A percentile compares a stretch with the other conserved stretches of the same genome.
Evolutionary conservation across 2,888 invertebrate genomes (phyloP).

Genomic region (Drosophila niveifrons): DNA sequence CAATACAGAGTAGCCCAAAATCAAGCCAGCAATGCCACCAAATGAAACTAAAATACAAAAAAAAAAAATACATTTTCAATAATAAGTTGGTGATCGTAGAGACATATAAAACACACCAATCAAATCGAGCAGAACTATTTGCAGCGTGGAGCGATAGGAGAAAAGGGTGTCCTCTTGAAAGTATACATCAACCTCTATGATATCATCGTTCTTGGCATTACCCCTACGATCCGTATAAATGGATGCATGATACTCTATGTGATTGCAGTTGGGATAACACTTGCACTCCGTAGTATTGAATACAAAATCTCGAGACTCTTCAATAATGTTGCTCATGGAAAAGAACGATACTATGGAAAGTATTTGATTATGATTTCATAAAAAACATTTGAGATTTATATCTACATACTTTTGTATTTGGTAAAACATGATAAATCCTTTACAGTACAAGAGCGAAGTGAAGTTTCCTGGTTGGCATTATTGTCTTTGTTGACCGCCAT

Average conservation of each 20-base stretch:
- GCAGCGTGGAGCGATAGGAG: slow-evolving; percentile 71
- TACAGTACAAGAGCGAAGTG: slow-evolving; percentile 4
- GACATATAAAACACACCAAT: slow-evolving; percentile 55
- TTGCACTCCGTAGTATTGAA: slow-evolving; percentile 64
- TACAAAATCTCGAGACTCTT: slow-evolving; percentile 51
- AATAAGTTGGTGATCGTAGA: background rate
- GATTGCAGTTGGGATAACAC: slow-evolving; percentile 74
- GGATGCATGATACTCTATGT: slow-evolving; percentile 67
- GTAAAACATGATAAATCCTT: slow-evolving; percentile 55
- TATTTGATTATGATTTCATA: too few relatives aligned
- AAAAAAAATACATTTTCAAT: background rate
- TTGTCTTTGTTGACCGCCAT: background rate
- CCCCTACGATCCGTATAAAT: slow-evolving; percentile 53
- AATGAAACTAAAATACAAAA: slow-evolving; percentile 59
- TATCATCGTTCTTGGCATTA: background rate
- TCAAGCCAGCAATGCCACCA: slow-evolving; percentile 76
- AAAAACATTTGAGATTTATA: background rate
- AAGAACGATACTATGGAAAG: slow-evolving; percentile 51
- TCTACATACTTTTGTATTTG: slow-evolving; percentile 41
- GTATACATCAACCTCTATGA: slow-evolving; percentile 62
- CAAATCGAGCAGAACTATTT: slow-evolving; percentile 70
- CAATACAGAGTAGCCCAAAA: slow-evolving; percentile 71
- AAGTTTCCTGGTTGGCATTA: fast-evolving
- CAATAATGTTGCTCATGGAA: slow-evolving; percentile 70
- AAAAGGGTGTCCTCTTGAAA: slow-evolving; percentile 75